phyloP scores from a whole-genome alignment of 2,888 invertebrate genomes.

The Therioaphis trifolii region DNA sequence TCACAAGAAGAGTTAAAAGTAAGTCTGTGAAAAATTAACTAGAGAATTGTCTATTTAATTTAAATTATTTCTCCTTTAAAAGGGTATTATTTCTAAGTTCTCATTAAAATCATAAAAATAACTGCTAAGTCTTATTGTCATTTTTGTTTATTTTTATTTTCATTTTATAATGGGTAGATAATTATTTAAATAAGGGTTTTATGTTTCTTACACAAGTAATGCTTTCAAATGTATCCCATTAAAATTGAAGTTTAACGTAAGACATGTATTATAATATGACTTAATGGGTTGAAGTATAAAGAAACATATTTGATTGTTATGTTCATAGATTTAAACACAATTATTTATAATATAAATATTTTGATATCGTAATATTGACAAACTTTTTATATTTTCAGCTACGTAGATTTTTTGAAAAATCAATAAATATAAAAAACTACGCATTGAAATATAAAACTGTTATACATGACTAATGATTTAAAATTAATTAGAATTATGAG shows the following conservation, averaged over 20 bases:
- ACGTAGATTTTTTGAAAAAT: too few relatives aligned
- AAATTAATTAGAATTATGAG: too few relatives aligned
- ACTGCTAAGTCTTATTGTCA: slow-evolving; percentile 19
- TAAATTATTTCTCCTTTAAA: slow-evolving; percentile 4
- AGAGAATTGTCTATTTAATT: background rate
- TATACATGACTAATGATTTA: too few relatives aligned
- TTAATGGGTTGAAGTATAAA: slow-evolving; percentile 29
- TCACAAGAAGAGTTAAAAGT: too few relatives aligned
- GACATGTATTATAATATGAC: slow-evolving; percentile 3
- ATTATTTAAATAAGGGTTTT: slow-evolving; percentile 39
- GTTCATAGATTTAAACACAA: background rate
- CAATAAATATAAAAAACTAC: too few relatives aligned
- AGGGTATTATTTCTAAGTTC: too few relatives aligned
- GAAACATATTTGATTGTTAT: slow-evolving; percentile 21
- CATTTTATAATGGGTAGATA: slow-evolving; percentile 16
- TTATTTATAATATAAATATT: background rate
- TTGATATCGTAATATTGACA: background rate
- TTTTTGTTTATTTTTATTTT: slow-evolving; percentile 29
- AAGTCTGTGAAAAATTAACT: background rate
- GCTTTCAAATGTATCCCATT: slow-evolving; percentile 31
- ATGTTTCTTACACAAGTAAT: slow-evolving; percentile 28
- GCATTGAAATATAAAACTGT: too few relatives aligned
- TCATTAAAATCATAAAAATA: background rate
- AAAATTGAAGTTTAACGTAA: slow-evolving; percentile 10
- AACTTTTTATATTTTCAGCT: too few relatives aligned